A percentile compares a stretch with the other conserved stretches of the same genome.
Evolutionary conservation across 2,113 vertebrate genomes (phyloP).

Genomic region (Tychaedon coryphoeus): DNA sequence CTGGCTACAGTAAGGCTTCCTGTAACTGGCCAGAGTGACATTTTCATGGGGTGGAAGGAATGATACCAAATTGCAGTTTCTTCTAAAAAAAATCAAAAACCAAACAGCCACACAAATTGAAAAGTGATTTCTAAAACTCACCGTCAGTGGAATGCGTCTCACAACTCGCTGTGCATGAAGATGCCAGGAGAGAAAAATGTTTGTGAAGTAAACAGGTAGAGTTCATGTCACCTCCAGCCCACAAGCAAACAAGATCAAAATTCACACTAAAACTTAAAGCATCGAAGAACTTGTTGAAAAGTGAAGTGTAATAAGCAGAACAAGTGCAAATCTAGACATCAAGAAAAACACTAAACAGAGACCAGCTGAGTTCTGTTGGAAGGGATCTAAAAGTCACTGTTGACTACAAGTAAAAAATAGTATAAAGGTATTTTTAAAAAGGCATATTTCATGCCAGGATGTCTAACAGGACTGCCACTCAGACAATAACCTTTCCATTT

Average conservation of each 20-base stretch:
- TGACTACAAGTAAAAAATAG: background rate
- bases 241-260: background rate
- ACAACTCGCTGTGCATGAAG: fast-evolving
- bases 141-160: background rate
- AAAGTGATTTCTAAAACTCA: background rate
- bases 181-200: background rate
- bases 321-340: background rate
- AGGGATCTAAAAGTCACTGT: background rate
- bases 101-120: background rate
- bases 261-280: background rate
- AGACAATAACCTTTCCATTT: background rate
- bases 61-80: background rate
- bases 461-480: background rate
- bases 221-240: background rate
- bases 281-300: background rate
- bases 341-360: background rate
- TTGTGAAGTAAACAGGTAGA: background rate
- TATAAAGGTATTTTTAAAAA: background rate
- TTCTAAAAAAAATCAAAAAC: background rate
- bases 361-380: background rate
- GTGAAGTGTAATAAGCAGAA: background rate
- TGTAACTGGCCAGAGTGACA: fast-evolving
- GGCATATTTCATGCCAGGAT: background rate
- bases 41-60: background rate
- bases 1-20: background rate